phyloP scores from a whole-genome alignment of 2,797 vertebrate genomes.

The Ciconia nigra region DNA sequence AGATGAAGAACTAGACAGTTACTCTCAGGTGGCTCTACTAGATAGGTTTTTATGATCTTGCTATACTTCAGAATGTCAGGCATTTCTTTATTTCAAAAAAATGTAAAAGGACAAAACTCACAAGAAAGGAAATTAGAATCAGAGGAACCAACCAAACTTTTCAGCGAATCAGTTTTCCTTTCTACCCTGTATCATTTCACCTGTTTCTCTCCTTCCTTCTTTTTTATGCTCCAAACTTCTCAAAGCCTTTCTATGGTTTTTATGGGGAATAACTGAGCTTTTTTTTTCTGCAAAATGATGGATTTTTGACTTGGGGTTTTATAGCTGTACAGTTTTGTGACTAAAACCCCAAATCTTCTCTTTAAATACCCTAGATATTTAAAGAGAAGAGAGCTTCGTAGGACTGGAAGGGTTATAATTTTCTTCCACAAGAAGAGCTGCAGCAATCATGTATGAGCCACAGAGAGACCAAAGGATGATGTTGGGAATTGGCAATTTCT shows the following conservation, averaged over 20 bases:
- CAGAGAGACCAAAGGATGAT: background rate
- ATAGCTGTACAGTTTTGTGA: constrained; percentile 34
- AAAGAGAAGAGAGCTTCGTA: background rate
- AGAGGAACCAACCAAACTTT: background rate
- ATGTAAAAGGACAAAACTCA: background rate
- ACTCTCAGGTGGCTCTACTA: background rate
- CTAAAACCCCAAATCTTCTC: constrained; percentile 23
- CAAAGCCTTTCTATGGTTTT: background rate
- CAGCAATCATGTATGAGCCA: background rate
- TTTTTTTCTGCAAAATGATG: background rate
- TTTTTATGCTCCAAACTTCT: background rate
- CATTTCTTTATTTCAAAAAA: constrained; percentile 3
- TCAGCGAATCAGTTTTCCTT: background rate
- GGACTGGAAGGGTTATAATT: background rate
- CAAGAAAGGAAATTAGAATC: background rate
- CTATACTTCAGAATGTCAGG: background rate
- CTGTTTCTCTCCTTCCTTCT: background rate
- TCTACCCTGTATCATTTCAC: background rate
- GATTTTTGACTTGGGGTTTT: constrained; percentile 19
- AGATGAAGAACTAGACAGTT: background rate
- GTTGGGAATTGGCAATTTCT: background rate
- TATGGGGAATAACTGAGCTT: background rate
- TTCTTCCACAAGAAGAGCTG: background rate
- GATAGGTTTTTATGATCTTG: background rate
- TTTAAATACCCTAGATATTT: background rate